Evolutionary conservation across 2,113 vertebrate species (phyloP), one percentile per base, ranked within the genome.

Genomic region (Chroicocephalus ridibundus): DNA sequence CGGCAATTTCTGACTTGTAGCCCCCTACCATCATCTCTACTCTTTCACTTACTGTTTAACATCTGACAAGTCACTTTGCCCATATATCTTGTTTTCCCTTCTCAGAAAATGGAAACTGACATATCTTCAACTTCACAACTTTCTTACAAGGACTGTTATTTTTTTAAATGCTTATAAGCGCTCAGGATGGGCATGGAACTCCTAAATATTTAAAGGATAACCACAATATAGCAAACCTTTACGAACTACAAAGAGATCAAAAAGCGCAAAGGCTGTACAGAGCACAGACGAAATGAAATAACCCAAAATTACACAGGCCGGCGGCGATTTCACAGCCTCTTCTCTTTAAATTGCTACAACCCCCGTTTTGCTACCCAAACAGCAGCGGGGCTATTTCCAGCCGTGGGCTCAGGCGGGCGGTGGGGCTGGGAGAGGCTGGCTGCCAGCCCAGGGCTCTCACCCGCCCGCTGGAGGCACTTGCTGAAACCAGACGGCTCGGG

Each of bases 171-270:
- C 70, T 55, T 80, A 11, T 25, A 69, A 82, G 26, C 49, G 70
- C 36, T 61, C 66, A 84, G 44, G 31, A 86, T 5, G 6, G 26
- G 51, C 32, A 83, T 10, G 22, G 58, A 87, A 42, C 74, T 77
- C 22, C 65, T 68, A 68, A 92, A 91, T 66, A 84, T 62, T 96
- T 89, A 90, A 85, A 90, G 85, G 62, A 68, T 81, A 95, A 89
- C 75, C 86, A 91, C 71, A 91, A 51, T 85, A 68, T 16, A 93
- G 51, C 66, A 87, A 93, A 66, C 7, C 15, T 87, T 80, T 62
- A 66, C 3, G 6, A 95, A 61, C 34, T 46, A 69, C 2, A 6
- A 74, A 2, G 9, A 90, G 79, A 89, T 92, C 64, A 81, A 94
- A 94, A 94, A 72, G n/a, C 40, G 21, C 60, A 54, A 74, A 60